phyloP scores from a whole-genome alignment of 2,113 vertebrate species.

The Candoia aspera region DNA sequence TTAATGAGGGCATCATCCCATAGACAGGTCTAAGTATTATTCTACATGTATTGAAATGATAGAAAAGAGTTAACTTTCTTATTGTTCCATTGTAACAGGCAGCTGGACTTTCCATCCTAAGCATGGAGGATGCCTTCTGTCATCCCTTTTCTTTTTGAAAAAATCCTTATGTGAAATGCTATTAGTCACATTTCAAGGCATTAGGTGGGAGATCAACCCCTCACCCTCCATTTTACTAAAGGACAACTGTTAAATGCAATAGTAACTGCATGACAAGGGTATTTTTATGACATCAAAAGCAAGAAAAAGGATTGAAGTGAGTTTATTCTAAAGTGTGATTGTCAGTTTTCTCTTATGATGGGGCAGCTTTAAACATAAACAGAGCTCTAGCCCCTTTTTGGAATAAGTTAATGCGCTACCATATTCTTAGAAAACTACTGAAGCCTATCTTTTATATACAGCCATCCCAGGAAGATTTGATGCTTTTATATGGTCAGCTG shows the following conservation, averaged over 20 bases:
- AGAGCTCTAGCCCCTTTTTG: conserved; percentile 85
- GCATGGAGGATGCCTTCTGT: conserved; percentile 54
- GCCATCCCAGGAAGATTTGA: conserved; percentile 85
- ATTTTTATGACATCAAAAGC: conserved; percentile 82
- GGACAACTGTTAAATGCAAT: conserved; percentile 79
- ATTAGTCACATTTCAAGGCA: conserved; percentile 77
- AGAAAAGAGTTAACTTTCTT: conserved; percentile 58
- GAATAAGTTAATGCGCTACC: conserved; percentile 88
- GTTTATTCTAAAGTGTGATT: conserved; percentile 86
- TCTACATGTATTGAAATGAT: conserved; percentile 64
- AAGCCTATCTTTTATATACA: conserved; percentile 85
- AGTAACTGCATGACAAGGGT: conserved; percentile 76
- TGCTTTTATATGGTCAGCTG: conserved; percentile 87
- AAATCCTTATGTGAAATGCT: conserved; percentile 69
- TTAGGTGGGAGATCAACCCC: conserved; percentile 68
- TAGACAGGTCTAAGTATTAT: conserved; percentile 50
- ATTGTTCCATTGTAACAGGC: conserved; percentile 67
- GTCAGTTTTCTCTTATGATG: conserved; percentile 76
- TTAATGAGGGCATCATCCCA: conserved; percentile 3
- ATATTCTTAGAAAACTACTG: conserved; percentile 78
- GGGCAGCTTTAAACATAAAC: conserved; percentile 82
- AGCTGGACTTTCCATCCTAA: conserved; percentile 72
- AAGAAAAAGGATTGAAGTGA: conserved; percentile 82
- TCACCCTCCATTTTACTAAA: conserved; percentile 71
- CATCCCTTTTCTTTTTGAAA: conserved; percentile 63